Evolutionary conservation across 2,113 vertebrate species (phyloP).

Genomic region (Pheucticus melanocephalus): DNA sequence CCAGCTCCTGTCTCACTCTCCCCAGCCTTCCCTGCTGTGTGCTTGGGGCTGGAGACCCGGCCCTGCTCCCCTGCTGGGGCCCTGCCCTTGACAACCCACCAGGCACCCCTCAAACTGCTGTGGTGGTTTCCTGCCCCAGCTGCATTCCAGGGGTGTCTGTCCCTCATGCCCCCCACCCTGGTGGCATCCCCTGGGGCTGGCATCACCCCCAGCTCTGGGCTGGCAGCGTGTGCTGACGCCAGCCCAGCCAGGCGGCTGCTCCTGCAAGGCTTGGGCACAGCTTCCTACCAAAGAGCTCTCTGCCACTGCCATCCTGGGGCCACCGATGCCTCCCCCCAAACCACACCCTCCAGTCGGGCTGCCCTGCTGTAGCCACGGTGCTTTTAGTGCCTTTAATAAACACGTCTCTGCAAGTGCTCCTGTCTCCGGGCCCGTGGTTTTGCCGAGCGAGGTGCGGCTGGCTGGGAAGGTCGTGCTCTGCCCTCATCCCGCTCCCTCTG

Average conservation of each 20-base stretch:
- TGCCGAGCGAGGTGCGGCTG: accelerated
- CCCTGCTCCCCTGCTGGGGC: not conserved
- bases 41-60: not conserved
- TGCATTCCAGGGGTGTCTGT: not conserved
- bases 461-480: not conserved
- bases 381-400: conserved; percentile 68
- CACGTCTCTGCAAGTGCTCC: conserved; percentile 19
- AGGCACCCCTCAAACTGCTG: not conserved
- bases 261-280: not conserved
- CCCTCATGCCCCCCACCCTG: not conserved
- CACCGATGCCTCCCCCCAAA: not conserved
- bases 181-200: not conserved
- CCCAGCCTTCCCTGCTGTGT: not conserved
- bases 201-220: not conserved
- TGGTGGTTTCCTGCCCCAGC: accelerated
- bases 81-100: not conserved
- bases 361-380: conserved; percentile 42
- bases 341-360: not conserved
- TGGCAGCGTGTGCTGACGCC: not conserved
- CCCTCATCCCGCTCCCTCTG: not conserved
- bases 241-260: accelerated
- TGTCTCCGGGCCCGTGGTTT: not conserved
- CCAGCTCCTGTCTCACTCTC: not conserved
- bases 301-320: not conserved
- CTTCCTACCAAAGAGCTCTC: conserved; percentile 22